Evolutionary conservation across 2,888 invertebrate species (phyloP).

Genomic region (Pherbina coryleti): DNA sequence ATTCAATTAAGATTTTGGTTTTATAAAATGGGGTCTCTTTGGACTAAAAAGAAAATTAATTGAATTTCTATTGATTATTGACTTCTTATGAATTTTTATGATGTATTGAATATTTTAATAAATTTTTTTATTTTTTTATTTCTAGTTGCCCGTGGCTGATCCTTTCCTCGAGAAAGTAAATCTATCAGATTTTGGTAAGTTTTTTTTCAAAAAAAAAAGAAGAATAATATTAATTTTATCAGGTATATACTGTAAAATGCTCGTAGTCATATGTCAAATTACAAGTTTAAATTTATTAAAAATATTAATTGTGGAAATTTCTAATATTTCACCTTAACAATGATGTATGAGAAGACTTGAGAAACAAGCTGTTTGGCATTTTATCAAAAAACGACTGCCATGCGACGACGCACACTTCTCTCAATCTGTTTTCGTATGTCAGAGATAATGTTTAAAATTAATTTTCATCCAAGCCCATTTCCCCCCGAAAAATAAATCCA

Average conservation of each 20-base stretch:
- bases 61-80: no score
- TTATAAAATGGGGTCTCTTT: no score
- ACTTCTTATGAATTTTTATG: not conserved
- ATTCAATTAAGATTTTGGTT: no score
- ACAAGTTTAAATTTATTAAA: no score
- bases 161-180: constrained; percentile 91
- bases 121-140: constrained; percentile 65
- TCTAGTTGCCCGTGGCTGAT: constrained; percentile 90
- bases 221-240: not conserved
- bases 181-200: constrained; percentile 82
- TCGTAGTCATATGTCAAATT: not conserved
- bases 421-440: no score
- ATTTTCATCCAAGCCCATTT: no score
- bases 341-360: not conserved
- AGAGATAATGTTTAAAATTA: no score
- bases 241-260: not conserved
- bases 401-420: not conserved
- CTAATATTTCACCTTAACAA: no score
- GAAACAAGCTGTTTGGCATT: constrained; percentile 28
- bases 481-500: not conserved
- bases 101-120: not conserved
- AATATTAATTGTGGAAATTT: no score
- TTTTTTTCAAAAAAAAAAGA: not conserved
- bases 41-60: no score
- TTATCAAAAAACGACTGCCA: constrained; percentile 10